Evolutionary conservation across 2,797 vertebrate species (phyloP).

Genomic region (Artibeus jamaicensis): DNA sequence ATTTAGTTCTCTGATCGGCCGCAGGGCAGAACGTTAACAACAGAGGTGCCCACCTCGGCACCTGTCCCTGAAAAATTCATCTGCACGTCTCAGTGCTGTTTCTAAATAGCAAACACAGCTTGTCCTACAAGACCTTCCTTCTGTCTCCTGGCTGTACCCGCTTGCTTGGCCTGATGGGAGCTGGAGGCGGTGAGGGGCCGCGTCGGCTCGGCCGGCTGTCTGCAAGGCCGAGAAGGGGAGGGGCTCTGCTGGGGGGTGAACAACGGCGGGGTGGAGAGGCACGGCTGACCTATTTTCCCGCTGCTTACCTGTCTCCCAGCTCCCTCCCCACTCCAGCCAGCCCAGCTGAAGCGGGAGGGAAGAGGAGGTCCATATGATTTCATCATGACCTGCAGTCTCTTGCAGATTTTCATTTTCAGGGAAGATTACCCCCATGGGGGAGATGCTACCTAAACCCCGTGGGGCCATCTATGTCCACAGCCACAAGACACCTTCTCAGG

Average conservation of each 20-base stretch:
- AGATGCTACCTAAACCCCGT: background rate
- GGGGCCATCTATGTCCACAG: background rate
- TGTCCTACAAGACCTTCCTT: conserved; percentile 67
- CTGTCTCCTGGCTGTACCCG: conserved; percentile 62
- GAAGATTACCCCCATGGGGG: background rate
- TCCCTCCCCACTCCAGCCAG: conserved; percentile 30
- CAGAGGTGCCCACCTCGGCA: background rate
- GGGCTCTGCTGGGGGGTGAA: conserved; percentile 51
- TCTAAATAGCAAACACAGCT: conserved; percentile 63
- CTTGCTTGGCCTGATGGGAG: conserved; percentile 62
- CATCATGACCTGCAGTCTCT: background rate
- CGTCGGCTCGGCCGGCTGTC: conserved; percentile 48
- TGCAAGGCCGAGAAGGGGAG: conserved; percentile 61
- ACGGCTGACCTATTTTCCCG: conserved; percentile 43
- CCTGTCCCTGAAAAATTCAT: conserved; percentile 24
- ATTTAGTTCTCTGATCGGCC: background rate
- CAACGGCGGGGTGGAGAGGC: conserved; percentile 40
- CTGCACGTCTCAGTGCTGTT: conserved; percentile 47
- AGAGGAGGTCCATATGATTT: background rate
- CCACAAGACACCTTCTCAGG: background rate
- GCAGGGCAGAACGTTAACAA: background rate
- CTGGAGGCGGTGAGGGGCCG: conserved; percentile 62
- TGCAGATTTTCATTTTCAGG: background rate
- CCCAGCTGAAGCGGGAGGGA: background rate
- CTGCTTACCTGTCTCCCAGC: background rate